phyloP scores from a whole-genome alignment of 2,113 vertebrate species.

The Zosterops pallidus region DNA sequence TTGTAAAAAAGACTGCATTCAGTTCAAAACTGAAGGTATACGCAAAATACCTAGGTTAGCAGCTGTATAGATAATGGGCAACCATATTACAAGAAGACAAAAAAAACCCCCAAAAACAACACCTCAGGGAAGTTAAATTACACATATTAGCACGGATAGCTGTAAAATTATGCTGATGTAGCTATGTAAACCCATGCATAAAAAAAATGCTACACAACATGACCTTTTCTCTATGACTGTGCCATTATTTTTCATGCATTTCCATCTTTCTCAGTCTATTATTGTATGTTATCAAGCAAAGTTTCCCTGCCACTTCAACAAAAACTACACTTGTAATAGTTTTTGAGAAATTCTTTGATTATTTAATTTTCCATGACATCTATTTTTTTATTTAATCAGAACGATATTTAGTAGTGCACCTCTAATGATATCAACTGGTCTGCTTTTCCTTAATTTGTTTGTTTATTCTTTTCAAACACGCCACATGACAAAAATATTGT shows the following conservation, averaged over 20 bases:
- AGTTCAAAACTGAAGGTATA: not conserved
- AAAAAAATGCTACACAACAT: not conserved
- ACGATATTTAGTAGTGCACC: not conserved
- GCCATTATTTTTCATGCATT: not conserved
- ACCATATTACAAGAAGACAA: not conserved
- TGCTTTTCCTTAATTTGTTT: not conserved
- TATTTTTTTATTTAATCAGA: not conserved
- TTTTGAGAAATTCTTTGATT: not conserved
- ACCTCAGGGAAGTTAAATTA: not conserved
- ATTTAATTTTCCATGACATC: not conserved
- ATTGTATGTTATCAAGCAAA: not conserved
- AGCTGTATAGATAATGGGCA: not conserved
- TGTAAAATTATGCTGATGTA: not conserved
- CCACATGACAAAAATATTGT: not conserved
- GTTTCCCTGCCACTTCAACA: not conserved
- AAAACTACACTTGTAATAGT: not conserved
- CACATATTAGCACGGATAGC: not conserved
- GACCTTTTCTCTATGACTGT: not conserved
- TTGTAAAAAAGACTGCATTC: not conserved
- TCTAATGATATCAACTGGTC: not conserved
- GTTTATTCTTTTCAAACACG: not conserved
- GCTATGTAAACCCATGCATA: not conserved
- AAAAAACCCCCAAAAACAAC: not conserved
- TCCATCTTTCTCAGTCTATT: not conserved
- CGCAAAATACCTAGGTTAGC: not conserved